Base-by-base conservation (phyloP, 2,888 invertebrate species). In the Perizoma flavofasciatum region DNA sequence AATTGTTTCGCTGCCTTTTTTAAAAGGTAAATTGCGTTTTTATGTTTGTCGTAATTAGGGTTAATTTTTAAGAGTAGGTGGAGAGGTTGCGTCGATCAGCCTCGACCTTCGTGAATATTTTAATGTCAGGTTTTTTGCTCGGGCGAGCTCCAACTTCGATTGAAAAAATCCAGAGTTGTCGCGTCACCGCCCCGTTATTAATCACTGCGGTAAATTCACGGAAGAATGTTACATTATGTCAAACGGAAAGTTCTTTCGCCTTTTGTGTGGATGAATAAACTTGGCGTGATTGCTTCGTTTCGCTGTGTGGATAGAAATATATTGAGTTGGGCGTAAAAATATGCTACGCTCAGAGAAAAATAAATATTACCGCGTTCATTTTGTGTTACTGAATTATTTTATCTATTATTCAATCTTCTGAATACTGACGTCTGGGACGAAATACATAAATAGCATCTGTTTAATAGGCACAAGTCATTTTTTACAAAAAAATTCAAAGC, bases 41-140 rank as follows among this genome's bases (percentile, higher is more conserved):
- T 34, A 6, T 41, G 33, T 40, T 6, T 34, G 37, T 44, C 44
- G 57, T 63, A 54, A 61, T 61, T 57, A 58, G 39, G 51, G 46
- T 49, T 46, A 54, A 22, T 55, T 61, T 56, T 55, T 49, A 2
- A 49, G 49, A 55, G 46, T 57, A 51, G 51, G 52, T 50, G 37
- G n/a, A 55, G 48, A 55, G 55, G 63, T 73, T 68, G 63, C 69
- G 70, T 78, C 71, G 68, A 74, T 73, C 61, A 61, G 9, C 41
- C 22, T 47, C 55, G 63, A 69, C 67, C 69, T 69, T 72, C 68
- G 64, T 81, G 78, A 81, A 83, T 82, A 83, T 80, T 82, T 82
- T 75, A 83, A 75, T 74, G 75, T 74, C 75, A 75, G 74, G 73
- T 77, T 78, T 73, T 22, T 22, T 69, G 67, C 68, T 66, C 52